Evolutionary conservation across 2,888 invertebrate species (phyloP).

Genomic region (Drosophila anomalata): DNA sequence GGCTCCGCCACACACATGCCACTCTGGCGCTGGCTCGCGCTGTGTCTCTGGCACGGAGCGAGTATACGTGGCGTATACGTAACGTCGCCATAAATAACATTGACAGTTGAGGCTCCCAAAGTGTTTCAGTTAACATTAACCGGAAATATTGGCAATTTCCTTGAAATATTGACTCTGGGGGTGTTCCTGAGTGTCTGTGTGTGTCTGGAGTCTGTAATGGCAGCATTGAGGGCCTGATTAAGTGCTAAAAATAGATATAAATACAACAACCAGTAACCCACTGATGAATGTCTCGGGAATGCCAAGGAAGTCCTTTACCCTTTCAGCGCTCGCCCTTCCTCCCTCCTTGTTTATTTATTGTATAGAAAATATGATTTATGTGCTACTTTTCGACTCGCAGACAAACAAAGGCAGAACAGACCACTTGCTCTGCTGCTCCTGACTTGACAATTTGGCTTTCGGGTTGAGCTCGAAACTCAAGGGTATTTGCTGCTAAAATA

Average conservation of each 20-base stretch:
- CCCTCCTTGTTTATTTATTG: conserved; percentile 20
- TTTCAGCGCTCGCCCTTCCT: conserved; percentile 8
- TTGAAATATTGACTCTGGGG: conserved; percentile 57
- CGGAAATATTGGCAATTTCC: conserved; percentile 76
- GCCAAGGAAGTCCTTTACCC: conserved; percentile 12
- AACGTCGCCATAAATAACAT: conserved; percentile 53
- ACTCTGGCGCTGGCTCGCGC: too few species aligned
- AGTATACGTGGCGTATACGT: conserved; percentile 53
- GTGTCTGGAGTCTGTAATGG: conserved; percentile 45
- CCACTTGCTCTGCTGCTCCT: conserved; percentile 37
- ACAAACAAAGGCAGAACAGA: conserved; percentile 21
- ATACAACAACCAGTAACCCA: conserved; percentile 53
- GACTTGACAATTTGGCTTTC: conserved; percentile 61
- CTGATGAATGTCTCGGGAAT: conserved; percentile 64
- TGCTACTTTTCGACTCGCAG: conserved; percentile 44
- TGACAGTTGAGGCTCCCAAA: conserved; percentile 40
- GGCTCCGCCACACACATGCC: conserved; percentile 1
- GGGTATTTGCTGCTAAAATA: conserved; percentile 7
- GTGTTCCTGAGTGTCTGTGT: background rate
- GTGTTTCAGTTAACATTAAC: conserved; percentile 60
- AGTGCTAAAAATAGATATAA: conserved; percentile 73
- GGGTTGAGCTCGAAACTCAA: conserved; percentile 37
- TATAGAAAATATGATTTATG: conserved; percentile 68
- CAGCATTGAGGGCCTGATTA: conserved; percentile 68
- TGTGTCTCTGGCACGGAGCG: background rate